Base-by-base conservation (phyloP, 2,888 invertebrate species). In the Criorhina ranunculi region DNA sequence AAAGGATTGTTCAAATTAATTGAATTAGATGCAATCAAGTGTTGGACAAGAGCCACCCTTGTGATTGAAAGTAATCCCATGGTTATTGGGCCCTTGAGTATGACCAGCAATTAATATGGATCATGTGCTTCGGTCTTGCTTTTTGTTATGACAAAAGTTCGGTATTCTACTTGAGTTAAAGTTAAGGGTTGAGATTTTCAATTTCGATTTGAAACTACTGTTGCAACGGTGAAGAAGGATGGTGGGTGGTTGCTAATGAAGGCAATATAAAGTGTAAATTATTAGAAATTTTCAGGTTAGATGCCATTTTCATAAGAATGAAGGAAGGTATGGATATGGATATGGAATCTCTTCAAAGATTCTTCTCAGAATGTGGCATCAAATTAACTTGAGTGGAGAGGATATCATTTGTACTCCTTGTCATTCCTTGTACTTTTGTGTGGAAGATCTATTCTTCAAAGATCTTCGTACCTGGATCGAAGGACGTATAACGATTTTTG, bases 21-120 rank as follows among this genome's bases (percentile, higher is more conserved):
- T 80, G 80, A 80, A 80, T 75, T 80, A 75, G 75, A 67, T 80
- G 67, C 53, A 67, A 67, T 80, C 80, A 53, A 79, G 72, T 64
- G 62, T 49, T 64, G 15, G 78, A 31, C 53, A 62, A 46, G 53
- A 62, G 40, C 17, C 35, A 49, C 17, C 49, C 35, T n/a, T n/a
- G 12, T 46, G 24, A 24, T 24, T 24, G 24, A 4, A 24, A 37
- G 42, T 6, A n/a, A 9, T 2, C 9, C 5, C 17, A 7, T 0
- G 40, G 9, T 11, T 51, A 15, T 40, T 9, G 17, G 3, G 31
- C 9, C 53, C 11, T 40, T 40, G 0, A 17, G 42, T 31, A 55
- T 40, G 67, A 53, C 40, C 42, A 31, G 42, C 55, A 19, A 67
- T 67, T 55, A 67, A 24, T 19, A 51, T n/a, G 66, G 51, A 66